These are phyloP conservation scores for Epinephelus moara DNA, from an alignment of 2,113 vertebrate genomes.

Conservation along the genomic window DNA sequence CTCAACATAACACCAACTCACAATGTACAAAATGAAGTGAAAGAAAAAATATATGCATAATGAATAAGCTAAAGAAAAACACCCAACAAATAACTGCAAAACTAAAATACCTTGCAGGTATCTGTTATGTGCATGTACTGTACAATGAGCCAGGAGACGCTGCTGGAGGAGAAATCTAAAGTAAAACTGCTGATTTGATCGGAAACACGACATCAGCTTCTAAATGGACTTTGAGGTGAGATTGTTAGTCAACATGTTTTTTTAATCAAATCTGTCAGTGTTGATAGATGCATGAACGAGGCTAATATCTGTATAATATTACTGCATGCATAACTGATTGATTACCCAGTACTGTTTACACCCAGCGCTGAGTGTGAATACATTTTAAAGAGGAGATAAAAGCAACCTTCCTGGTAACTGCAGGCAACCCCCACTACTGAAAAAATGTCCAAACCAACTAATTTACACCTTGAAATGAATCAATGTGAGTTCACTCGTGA, in stretches of 20 bases:
- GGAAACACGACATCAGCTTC: background rate
- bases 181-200: too few species aligned
- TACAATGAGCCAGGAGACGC: background rate
- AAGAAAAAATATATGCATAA: background rate
- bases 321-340: background rate
- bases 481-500: slow-evolving; percentile 46
- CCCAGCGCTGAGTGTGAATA: slow-evolving; percentile 4
- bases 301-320: background rate
- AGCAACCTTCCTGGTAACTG: background rate
- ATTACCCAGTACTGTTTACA: background rate
- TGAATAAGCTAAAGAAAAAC: too few species aligned
- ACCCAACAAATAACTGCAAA: background rate
- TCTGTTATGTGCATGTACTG: too few species aligned
- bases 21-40: background rate
- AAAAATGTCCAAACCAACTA: slow-evolving; percentile 40
- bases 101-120: background rate
- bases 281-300: background rate
- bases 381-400: background rate
- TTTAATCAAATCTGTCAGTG: background rate
- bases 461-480: slow-evolving; percentile 57
- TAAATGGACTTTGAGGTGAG: slow-evolving; percentile 1
- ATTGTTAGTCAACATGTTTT: background rate
- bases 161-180: background rate
- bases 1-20: background rate
- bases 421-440: background rate